Evolutionary conservation across 2,888 invertebrate genomes (phyloP).

Genomic region (Hirtodrosophila confusa): DNA sequence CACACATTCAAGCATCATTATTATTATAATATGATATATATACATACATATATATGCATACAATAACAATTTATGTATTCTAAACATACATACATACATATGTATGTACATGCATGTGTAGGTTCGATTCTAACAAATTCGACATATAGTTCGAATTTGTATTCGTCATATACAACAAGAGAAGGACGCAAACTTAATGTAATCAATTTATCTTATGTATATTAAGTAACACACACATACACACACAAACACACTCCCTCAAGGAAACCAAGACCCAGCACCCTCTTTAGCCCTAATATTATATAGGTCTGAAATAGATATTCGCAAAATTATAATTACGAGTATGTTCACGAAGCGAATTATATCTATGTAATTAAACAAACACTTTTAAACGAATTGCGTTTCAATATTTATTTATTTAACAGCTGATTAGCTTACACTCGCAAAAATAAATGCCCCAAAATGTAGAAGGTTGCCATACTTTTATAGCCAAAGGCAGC

Average conservation of each 20-base stretch:
- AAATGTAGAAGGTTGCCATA: no score
- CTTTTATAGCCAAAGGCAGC: no score
- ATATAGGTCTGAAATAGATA: no score
- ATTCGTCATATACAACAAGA: slow-evolving; percentile 28
- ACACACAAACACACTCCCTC: slow-evolving; percentile 17
- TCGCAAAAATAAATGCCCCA: no score
- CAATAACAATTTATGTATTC: slow-evolving; percentile 28
- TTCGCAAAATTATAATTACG: neutral
- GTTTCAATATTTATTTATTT: no score
- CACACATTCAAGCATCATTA: slow-evolving; percentile 44
- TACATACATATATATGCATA: slow-evolving; percentile 30
- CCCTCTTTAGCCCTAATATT: slow-evolving; percentile 46
- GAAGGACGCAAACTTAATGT: slow-evolving; percentile 44
- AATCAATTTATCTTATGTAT: slow-evolving; percentile 74
- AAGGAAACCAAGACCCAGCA: neutral
- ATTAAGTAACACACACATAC: slow-evolving; percentile 38
- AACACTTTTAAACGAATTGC: slow-evolving; percentile 52
- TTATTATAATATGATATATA: slow-evolving; percentile 42
- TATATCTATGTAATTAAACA: slow-evolving; percentile 61
- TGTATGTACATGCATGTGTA: slow-evolving; percentile 17
- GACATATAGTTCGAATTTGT: neutral
- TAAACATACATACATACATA: slow-evolving; percentile 24
- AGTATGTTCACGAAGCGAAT: slow-evolving; percentile 56
- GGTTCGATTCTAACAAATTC: slow-evolving; percentile 6
- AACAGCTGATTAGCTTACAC: no score